Conservation (phyloP, 1,140 invertebrate species). For the Pseudomyrmex cubaensis region DNA sequence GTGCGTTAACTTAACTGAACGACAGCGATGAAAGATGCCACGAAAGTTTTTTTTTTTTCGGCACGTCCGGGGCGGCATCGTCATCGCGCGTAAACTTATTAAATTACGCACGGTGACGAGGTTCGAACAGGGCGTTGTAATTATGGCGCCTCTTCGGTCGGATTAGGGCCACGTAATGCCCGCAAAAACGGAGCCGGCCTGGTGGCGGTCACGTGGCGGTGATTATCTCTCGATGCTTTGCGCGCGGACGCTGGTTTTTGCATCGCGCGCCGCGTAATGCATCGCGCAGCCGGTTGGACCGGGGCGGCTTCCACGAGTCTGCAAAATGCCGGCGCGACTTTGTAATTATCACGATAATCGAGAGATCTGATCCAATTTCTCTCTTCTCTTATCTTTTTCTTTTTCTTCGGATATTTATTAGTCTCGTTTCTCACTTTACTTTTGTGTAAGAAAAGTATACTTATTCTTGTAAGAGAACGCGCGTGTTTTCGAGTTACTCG, state of each 20-base stretch:
- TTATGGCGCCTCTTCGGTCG: slow-evolving; percentile 72
- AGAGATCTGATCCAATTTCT: slow-evolving; percentile 18
- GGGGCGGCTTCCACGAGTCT: slow-evolving; percentile 41
- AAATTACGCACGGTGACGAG: slow-evolving; percentile 70
- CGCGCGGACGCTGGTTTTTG: slow-evolving; percentile 68
- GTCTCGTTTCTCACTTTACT: background rate
- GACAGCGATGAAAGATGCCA: slow-evolving; percentile 31
- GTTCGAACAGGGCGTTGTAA: slow-evolving; percentile 68
- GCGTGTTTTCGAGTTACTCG: too few relatives aligned
- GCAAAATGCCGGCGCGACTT: slow-evolving; percentile 67
- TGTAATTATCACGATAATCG: slow-evolving; percentile 65
- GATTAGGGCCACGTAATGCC: slow-evolving; percentile 74
- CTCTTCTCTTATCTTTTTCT: background rate
- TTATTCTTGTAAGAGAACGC: too few relatives aligned
- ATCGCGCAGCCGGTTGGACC: slow-evolving; percentile 60
- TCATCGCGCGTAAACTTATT: slow-evolving; percentile 58
- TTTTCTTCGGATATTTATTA: background rate
- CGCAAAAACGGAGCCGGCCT: slow-evolving; percentile 69
- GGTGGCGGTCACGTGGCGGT: slow-evolving; percentile 73
- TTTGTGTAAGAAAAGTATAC: background rate
- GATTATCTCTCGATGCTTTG: slow-evolving; percentile 74
- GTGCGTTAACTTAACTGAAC: slow-evolving; percentile 35
- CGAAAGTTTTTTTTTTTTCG: slow-evolving; percentile 29
- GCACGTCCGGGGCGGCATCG: slow-evolving; percentile 29
- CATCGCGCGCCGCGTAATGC: slow-evolving; percentile 59